phyloP scores from a whole-genome alignment of 2,888 invertebrate species.

The Hemistola chrysoprasaria region DNA sequence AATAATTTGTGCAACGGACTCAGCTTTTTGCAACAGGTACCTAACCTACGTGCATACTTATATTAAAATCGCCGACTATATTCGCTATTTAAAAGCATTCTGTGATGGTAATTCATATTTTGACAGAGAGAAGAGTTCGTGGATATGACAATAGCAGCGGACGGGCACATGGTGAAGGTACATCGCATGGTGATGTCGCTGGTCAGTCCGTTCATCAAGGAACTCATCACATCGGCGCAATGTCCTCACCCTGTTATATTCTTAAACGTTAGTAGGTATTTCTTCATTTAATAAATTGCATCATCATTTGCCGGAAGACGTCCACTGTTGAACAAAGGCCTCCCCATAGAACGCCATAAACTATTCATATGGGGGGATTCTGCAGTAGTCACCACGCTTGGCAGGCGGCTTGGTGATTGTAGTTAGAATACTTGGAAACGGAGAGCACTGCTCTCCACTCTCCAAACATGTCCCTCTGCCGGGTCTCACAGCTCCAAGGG shows the following conservation, averaged over 20 bases:
- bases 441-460: too few relatives aligned
- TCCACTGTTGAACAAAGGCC: too few relatives aligned
- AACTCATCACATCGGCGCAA: conserved; percentile 55
- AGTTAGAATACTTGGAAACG: too few relatives aligned
- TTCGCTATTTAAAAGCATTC: background rate
- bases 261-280: conserved; percentile 65
- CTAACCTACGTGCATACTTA: background rate
- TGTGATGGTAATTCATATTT: background rate
- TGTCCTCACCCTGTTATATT: conserved; percentile 69
- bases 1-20: conserved; percentile 61
- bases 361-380: too few relatives aligned
- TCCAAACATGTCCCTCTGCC: too few relatives aligned
- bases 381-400: too few relatives aligned
- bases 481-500: too few relatives aligned
- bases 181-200: conserved; percentile 66
- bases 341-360: too few relatives aligned
- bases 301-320: too few relatives aligned
- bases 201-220: conserved; percentile 67
- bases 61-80: background rate
- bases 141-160: conserved; percentile 72
- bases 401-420: too few relatives aligned
- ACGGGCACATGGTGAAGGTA: conserved; percentile 68
- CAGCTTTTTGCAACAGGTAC: conserved; percentile 60
- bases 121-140: conserved; percentile 55
- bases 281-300: too few relatives aligned